Conservation (phyloP, 2,113 vertebrate genomes). For the Triplophysa tibetana region DNA sequence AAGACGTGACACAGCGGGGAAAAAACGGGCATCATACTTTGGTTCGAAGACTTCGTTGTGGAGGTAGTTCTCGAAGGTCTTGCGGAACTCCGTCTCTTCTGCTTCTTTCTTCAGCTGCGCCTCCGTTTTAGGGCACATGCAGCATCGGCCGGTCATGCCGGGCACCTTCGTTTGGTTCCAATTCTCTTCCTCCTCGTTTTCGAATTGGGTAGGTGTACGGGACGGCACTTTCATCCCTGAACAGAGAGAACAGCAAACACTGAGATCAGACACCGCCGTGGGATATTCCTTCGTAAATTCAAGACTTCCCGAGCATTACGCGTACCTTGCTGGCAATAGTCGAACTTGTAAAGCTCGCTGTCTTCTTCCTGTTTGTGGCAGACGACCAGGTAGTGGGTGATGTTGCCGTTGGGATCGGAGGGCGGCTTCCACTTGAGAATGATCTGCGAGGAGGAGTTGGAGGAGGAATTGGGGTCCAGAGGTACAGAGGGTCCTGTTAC, state of each 20-base stretch:
- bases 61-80: constrained; percentile 95
- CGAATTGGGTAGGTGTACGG: constrained; percentile 83
- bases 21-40: constrained; percentile 71
- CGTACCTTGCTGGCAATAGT: constrained; percentile 95
- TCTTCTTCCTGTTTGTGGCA: constrained; percentile 90
- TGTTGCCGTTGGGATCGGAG: constrained; percentile 91
- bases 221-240: constrained; percentile 91
- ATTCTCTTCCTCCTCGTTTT: constrained; percentile 81
- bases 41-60: constrained; percentile 94
- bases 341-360: constrained; percentile 86
- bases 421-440: constrained; percentile 95
- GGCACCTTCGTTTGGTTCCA: constrained; percentile 83
- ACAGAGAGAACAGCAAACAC: neutral
- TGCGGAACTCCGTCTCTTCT: constrained; percentile 89
- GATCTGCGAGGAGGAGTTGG: constrained; percentile 94
- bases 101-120: constrained; percentile 89
- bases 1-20: neutral
- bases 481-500: constrained; percentile 87
- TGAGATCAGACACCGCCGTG: neutral
- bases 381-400: constrained; percentile 92
- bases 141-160: constrained; percentile 76
- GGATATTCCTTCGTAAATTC: neutral
- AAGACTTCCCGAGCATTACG: neutral
- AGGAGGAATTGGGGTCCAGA: constrained; percentile 88
- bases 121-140: constrained; percentile 92